Base-by-base conservation (phyloP, 2,797 vertebrate species). In the Apogon hyalosoma region DNA sequence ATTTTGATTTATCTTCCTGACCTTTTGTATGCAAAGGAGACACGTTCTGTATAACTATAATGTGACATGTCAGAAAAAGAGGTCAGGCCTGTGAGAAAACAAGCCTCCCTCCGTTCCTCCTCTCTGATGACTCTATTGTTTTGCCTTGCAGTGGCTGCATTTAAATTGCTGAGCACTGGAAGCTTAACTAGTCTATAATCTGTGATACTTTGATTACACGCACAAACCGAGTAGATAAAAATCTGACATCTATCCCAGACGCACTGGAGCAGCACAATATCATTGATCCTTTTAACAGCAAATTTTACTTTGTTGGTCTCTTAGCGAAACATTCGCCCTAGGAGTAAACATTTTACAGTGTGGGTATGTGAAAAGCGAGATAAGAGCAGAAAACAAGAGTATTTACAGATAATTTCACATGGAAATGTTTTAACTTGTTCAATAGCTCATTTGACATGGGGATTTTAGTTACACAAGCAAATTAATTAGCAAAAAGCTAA, bases 11-110 rank as follows among this genome's bases (percentile, higher is more conserved):
- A 94, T 94, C 90, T 93, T 68, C 83, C 88, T 92, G 93, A 94
- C 94, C 94, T 95, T 95, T 94, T 86, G 88, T 92, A 94, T 94
- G 93, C 92, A 93, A 93, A 94, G 88, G 86, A 94, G 92, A 92
- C 83, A 74, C 77, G 55, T 89, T 90, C 73, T 75, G 87, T 90
- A 82, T 59, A 85, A 82, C 87, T 80, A 73, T 91, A 93, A 93
- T 93, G 91, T 91, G 92, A 93, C 88, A 86, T 69, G 73, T 87
- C 89, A 90, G 90, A 81, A 93, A 93, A 93, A 89, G 90, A 92
- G 93, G 93, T 93, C 92, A 92, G 63, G 82, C 75, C 73, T 75
- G 79, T 69, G 85, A 87, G 90, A 88, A 90, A 92, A 90, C 87
- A 88, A 87, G 83, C 69, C 73, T 73, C 70, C 73, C 75, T 71